Evolutionary conservation across 1,140 invertebrate genomes (phyloP).

Genomic region (Arctopsyche grandis): DNA sequence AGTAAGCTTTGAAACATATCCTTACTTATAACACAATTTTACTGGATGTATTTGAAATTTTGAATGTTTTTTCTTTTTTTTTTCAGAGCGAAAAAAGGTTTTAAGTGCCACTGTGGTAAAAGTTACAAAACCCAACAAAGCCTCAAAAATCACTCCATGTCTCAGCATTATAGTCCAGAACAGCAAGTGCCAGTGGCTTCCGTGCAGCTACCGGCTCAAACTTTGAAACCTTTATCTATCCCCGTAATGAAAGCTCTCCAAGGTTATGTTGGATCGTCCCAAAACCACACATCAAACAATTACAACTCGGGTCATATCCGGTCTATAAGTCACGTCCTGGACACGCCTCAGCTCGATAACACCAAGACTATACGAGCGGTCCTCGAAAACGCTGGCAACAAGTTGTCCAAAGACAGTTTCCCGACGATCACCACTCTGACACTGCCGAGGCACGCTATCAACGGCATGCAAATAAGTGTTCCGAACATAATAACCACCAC

Average conservation of each 20-base stretch:
- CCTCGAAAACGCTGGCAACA: slow-evolving; percentile 46
- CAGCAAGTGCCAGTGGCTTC: slow-evolving; percentile 52
- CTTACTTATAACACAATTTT: background rate
- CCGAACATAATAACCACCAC: slow-evolving; percentile 10
- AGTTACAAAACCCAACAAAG: slow-evolving; percentile 83
- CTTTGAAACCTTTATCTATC: slow-evolving; percentile 43
- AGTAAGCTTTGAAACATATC: slow-evolving; percentile 67
- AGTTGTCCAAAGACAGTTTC: slow-evolving; percentile 58
- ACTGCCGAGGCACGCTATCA: slow-evolving; percentile 60
- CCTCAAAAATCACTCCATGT: slow-evolving; percentile 75
- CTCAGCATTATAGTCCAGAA: slow-evolving; percentile 65
- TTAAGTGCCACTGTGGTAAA: slow-evolving; percentile 84
- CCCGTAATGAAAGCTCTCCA: slow-evolving; percentile 51
- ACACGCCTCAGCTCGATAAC: slow-evolving; percentile 19
- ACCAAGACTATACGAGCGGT: slow-evolving; percentile 59
- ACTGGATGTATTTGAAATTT: background rate
- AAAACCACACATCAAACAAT: slow-evolving; percentile 30
- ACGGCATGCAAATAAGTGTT: slow-evolving; percentile 53
- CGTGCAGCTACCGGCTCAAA: background rate
- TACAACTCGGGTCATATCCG: background rate
- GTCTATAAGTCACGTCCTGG: background rate
- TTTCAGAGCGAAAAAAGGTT: slow-evolving; percentile 78
- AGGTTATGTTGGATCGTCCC: slow-evolving; percentile 44
- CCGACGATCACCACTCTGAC: slow-evolving; percentile 57
- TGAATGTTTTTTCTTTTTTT: slow-evolving; percentile 24